Percentiles rank a stretch among this genome's conserved stretches.
Evolutionary conservation across 2,888 invertebrate species (phyloP).

Genomic region (Endomychus coccineus): DNA sequence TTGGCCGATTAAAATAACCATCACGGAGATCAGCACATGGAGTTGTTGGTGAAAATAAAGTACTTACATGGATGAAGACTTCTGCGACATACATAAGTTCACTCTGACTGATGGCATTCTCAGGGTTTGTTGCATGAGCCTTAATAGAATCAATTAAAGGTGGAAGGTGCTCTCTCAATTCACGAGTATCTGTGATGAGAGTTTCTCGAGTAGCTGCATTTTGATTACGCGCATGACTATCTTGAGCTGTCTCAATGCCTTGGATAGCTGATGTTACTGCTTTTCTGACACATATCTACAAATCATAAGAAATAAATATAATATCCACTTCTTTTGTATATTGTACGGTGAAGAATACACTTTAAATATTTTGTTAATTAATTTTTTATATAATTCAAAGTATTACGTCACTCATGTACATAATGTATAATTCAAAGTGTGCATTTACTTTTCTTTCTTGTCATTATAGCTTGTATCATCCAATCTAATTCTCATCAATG

Average conservation of each 20-base stretch:
- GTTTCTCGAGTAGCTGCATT: conserved; percentile 64
- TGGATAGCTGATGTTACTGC: conserved; percentile 87
- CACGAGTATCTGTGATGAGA: conserved; percentile 64
- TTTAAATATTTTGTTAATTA: no score
- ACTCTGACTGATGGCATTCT: conserved; percentile 68
- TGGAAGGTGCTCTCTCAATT: conserved; percentile 72
- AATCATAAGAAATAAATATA: no score
- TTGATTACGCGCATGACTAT: conserved; percentile 66
- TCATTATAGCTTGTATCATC: no score
- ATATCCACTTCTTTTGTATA: no score
- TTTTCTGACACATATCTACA: conserved; percentile 70
- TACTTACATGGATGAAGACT: conserved; percentile 67
- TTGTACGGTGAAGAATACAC: no score
- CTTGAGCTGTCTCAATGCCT: conserved; percentile 81
- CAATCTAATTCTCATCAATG: no score
- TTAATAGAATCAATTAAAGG: conserved; percentile 72
- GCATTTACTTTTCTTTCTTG: no score
- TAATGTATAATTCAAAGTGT: no score
- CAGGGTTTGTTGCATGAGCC: conserved; percentile 59
- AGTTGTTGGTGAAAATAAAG: background rate
- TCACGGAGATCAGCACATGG: background rate
- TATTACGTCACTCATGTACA: no score
- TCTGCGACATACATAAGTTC: conserved; percentile 78
- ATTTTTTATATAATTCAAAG: no score
- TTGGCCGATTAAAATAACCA: no score